Evolutionary conservation across 2,888 invertebrate genomes (phyloP).

Genomic region (Ptilodon capucinus): DNA sequence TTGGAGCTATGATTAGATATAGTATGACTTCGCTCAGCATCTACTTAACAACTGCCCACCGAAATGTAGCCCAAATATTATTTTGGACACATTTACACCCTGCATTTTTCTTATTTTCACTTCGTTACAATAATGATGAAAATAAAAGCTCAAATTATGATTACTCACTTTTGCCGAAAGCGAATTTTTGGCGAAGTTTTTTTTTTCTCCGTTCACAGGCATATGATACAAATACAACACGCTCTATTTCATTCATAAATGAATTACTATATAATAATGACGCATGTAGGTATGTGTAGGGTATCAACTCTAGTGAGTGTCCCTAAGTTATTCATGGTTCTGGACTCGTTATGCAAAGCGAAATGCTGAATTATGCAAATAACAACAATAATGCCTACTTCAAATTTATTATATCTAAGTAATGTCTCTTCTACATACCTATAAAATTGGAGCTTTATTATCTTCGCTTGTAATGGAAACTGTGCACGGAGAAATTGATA

Average conservation of each 20-base stretch:
- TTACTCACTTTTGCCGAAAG: neutral
- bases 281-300: neutral
- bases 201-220: too few species aligned
- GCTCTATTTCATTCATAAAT: too few species aligned
- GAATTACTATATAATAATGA: too few species aligned
- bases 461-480: slow-evolving; percentile 2
- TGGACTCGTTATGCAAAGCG: slow-evolving; percentile 62
- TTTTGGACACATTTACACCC: too few species aligned
- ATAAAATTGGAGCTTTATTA: slow-evolving; percentile 21
- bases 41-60: too few species aligned
- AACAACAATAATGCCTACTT: slow-evolving; percentile 58
- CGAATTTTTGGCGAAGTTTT: neutral
- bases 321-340: slow-evolving; percentile 49
- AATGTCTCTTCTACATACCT: slow-evolving; percentile 34
- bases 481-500: neutral
- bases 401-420: slow-evolving; percentile 50
- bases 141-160: neutral
- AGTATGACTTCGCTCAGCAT: too few species aligned
- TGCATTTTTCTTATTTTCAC: too few species aligned
- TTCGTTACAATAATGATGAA: neutral
- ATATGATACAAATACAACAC: too few species aligned
- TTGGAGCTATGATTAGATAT: too few species aligned
- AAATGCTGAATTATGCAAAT: slow-evolving; percentile 67
- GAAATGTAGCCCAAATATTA: too few species aligned
- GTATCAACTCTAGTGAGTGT: neutral